Evolutionary conservation across 92 coral and sea anemone genomes (phyloP).

Genomic region (Zoanthus sansibaricus): DNA sequence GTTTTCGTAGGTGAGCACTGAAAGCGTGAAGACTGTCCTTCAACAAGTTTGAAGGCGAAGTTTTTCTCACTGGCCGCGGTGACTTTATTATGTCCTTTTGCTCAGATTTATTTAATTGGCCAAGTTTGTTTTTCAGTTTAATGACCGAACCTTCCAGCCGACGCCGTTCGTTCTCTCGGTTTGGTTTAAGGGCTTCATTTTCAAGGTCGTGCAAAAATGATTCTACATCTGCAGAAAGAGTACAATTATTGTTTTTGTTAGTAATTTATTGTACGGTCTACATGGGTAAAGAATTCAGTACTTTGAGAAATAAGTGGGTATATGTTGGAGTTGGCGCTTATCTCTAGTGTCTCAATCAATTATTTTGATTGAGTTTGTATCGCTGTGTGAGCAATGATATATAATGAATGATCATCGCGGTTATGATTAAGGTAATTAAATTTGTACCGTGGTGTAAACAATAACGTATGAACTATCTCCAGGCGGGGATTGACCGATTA

Average conservation of each 20-base stretch:
- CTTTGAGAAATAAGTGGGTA: too few relatives aligned
- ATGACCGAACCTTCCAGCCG: slow-evolving; percentile 63
- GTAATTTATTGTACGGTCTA: too few relatives aligned
- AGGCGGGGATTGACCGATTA: too few relatives aligned
- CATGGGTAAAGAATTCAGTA: too few relatives aligned
- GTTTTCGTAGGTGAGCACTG: slow-evolving; percentile 63
- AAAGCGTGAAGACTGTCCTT: slow-evolving; percentile 72
- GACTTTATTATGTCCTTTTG: slow-evolving; percentile 75
- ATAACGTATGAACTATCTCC: too few relatives aligned
- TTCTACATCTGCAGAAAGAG: slow-evolving; percentile 64
- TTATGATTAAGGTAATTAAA: too few relatives aligned
- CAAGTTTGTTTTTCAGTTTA: slow-evolving; percentile 64
- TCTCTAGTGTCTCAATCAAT: too few relatives aligned
- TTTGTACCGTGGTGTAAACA: too few relatives aligned
- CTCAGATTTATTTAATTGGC: slow-evolving; percentile 63
- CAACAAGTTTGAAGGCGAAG: slow-evolving; percentile 46
- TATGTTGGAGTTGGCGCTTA: too few relatives aligned
- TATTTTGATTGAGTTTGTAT: too few relatives aligned
- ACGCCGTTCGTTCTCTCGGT: slow-evolving; percentile 65
- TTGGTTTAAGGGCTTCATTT: slow-evolving; percentile 58
- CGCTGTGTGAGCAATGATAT: too few relatives aligned
- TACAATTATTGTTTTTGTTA: background rate
- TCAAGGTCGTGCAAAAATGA: slow-evolving; percentile 70
- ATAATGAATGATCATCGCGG: too few relatives aligned
- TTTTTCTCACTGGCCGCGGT: slow-evolving; percentile 86